Evolutionary conservation across 2,113 vertebrate genomes (phyloP), one percentile per base, ranked within the genome.

Genomic region (Apeltes quadracus): DNA sequence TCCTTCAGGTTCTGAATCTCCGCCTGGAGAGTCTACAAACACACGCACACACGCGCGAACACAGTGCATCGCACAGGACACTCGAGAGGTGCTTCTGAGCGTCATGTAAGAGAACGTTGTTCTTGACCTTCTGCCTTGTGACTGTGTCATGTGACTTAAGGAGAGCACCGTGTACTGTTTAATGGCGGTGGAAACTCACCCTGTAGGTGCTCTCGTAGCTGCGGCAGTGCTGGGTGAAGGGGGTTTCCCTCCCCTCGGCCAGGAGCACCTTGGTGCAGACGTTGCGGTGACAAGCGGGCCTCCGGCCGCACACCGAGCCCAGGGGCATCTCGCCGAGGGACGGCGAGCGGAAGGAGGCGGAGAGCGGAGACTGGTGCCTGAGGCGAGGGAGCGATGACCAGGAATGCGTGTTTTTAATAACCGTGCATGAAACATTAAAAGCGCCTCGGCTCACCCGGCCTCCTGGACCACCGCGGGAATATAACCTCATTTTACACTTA

Each of bases 251-350:
- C 0, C 96, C 95, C 81, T 97, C 94, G 0, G 95, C 95, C 92
- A 98, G 92, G 59, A 98, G 93, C 66, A 96, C 95, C 83, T 97
- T 97, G 75, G 97, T 97, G 93, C 95, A 95, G 88, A 96, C 95
- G 91, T 96, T 95, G 53, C 96, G 94, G 80, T 96, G 96, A 76
- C 92, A 92, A 0, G 93, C 93, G 0, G 96, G 93, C 86, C 95
- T 95, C 38, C 91, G 93, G 22, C 95, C 93, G 0, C 93, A 87
- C 0, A 94, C 87, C 0, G 92, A 85, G 27, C 89, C 82, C 0
- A 84, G 53, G 16, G 94, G 90, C 93, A 94, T 94, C 68, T 94
- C 95, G 53, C 94, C 92, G n/a, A 90, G 72, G 1, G 90, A 85
- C 0, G 94, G 82, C 4, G 94, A 89, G 58, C 65, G 91, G 57